Conservation (phyloP, 1,140 invertebrate genomes). For the Plectrocnemia conspersa region DNA sequence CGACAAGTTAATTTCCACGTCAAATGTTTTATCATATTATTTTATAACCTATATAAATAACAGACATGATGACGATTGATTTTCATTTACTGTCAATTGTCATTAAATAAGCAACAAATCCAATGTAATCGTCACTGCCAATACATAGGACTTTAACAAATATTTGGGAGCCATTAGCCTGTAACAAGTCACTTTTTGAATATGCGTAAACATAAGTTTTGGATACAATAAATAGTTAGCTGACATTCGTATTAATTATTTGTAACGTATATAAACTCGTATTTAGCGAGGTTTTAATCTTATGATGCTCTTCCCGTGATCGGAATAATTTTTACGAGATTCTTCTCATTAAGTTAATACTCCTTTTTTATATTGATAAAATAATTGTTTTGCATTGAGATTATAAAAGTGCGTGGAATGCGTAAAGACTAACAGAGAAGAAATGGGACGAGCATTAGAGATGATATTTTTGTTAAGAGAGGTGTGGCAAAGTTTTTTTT, state of each 20-base stretch:
- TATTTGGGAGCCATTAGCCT: slow-evolving; percentile 14
- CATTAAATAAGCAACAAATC: slow-evolving; percentile 5
- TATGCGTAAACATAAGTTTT: no score
- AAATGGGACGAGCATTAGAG: slow-evolving; percentile 25
- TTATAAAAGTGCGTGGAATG: slow-evolving; percentile 11
- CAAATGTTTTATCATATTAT: no score
- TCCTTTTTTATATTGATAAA: slow-evolving; percentile 14
- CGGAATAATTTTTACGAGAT: slow-evolving; percentile 17
- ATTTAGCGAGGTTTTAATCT: slow-evolving; percentile 29
- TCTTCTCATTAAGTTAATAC: slow-evolving; percentile 19
- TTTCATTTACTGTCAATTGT: slow-evolving; percentile 18
- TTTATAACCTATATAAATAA: no score
- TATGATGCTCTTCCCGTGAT: slow-evolving; percentile 28
- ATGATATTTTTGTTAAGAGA: no score
- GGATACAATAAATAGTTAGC: no score
- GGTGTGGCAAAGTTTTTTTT: no score
- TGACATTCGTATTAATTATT: slow-evolving; percentile 29
- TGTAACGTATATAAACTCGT: slow-evolving; percentile 29
- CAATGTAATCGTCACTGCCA: slow-evolving; percentile 26
- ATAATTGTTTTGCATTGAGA: slow-evolving; percentile 21
- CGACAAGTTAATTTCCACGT: no score
- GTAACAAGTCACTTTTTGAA: no score
- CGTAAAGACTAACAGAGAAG: slow-evolving; percentile 9
- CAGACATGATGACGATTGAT: no score
- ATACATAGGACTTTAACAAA: slow-evolving; percentile 15